phyloP scores from a whole-genome alignment of 2,888 invertebrate genomes.

The Ptilodon capucinus region DNA sequence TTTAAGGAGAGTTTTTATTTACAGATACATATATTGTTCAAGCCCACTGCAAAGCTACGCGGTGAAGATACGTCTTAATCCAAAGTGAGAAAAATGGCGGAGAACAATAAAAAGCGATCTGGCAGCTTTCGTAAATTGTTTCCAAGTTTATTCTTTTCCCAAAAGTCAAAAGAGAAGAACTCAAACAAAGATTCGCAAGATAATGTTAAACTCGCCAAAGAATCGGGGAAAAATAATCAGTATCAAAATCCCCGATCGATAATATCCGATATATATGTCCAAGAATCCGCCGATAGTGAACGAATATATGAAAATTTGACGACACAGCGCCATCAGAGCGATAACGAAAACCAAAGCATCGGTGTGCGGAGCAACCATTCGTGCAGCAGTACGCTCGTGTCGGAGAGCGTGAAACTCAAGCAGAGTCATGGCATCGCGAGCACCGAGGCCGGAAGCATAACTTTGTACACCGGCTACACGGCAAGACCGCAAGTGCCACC shows the following conservation, averaged over 20 bases:
- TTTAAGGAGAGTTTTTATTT: too few relatives aligned
- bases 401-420: constrained; percentile 54
- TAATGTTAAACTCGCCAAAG: constrained; percentile 37
- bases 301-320: constrained; percentile 72
- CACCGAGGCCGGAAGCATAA: constrained; percentile 28
- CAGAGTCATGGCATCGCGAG: constrained; percentile 21
- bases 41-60: neutral
- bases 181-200: constrained; percentile 28
- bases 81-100: constrained; percentile 49
- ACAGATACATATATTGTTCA: constrained; percentile 14
- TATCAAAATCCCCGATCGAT: constrained; percentile 62
- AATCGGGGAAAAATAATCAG: constrained; percentile 51
- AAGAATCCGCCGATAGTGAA: constrained; percentile 46
- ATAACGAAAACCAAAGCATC: constrained; percentile 40
- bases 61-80: neutral
- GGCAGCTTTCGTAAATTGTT: constrained; percentile 70
- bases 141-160: constrained; percentile 62
- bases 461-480: constrained; percentile 36
- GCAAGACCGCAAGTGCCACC: constrained; percentile 61
- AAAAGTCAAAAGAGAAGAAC: constrained; percentile 61
- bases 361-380: constrained; percentile 59
- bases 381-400: constrained; percentile 70
- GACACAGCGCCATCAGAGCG: constrained; percentile 33
- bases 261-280: constrained; percentile 43
- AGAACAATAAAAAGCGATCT: constrained; percentile 60